These are phyloP conservation scores for Leptopilina myrica DNA, from an alignment of 2,888 invertebrate genomes.

Conservation along the genomic window DNA sequence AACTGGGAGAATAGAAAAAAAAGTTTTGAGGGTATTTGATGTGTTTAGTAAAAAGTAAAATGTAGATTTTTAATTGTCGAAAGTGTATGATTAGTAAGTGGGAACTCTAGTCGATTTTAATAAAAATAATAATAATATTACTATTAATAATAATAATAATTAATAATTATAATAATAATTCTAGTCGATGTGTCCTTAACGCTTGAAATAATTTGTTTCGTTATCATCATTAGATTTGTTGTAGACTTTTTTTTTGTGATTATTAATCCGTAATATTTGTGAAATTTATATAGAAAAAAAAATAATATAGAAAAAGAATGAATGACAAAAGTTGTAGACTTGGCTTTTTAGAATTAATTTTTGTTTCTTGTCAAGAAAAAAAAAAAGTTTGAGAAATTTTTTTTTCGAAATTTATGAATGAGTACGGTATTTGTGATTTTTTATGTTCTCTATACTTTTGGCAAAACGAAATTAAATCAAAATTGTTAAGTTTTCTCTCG, in stretches of 20 bases:
- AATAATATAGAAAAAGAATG: background rate
- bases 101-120: conserved; percentile 71
- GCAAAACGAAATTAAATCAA: no score
- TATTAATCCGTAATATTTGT: conserved; percentile 9
- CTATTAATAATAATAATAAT: no score
- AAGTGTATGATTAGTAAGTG: conserved; percentile 54
- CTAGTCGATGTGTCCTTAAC: conserved; percentile 66
- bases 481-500: no score
- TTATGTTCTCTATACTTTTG: no score
- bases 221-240: conserved; percentile 33
- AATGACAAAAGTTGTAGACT: background rate
- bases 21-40: no score
- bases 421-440: no score
- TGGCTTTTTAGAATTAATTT: conserved; percentile 15
- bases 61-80: conserved; percentile 7
- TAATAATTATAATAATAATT: conserved; percentile 53
- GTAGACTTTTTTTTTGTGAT: conserved; percentile 4
- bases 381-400: no score
- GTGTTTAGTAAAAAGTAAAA: background rate
- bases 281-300: no score
- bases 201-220: conserved; percentile 14
- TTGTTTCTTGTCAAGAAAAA: no score
- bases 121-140: no score
- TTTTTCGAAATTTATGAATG: no score
- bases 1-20: no score